phyloP scores from a whole-genome alignment of 2,888 invertebrate species.

The Lingula anatina region DNA sequence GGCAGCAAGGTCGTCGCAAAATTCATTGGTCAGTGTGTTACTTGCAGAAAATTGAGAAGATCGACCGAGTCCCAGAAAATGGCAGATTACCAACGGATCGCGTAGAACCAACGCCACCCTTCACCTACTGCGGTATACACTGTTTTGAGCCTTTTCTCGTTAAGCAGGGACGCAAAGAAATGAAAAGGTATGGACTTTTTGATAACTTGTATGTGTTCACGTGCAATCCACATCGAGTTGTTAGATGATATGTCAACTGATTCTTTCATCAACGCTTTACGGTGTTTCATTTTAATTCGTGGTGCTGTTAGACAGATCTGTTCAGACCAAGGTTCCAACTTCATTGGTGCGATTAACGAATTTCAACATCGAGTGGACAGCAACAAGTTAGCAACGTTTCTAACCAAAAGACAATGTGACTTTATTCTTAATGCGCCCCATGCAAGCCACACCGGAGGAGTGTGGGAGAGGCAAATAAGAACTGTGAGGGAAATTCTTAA shows the following conservation, averaged over 20 bases:
- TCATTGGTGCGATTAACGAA: constrained; percentile 21
- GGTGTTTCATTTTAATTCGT: constrained; percentile 19
- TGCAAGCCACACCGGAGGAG: constrained; percentile 4
- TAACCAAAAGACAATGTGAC: background rate
- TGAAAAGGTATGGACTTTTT: constrained; percentile 22
- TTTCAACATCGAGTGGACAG: constrained; percentile 4
- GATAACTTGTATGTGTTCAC: constrained; percentile 20
- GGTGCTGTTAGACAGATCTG: constrained; percentile 16
- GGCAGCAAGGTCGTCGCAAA: constrained; percentile 11
- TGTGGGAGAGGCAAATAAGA: constrained; percentile 7
- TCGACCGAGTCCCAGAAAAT: constrained; percentile 9
- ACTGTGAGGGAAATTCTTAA: constrained; percentile 3
- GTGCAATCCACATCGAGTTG: constrained; percentile 22
- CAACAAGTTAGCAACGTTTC: background rate
- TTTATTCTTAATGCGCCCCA: constrained; percentile 1
- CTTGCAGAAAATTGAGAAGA: constrained; percentile 8
- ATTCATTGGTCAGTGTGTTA: constrained; percentile 11
- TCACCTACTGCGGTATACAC: constrained; percentile 20
- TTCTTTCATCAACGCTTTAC: constrained; percentile 19
- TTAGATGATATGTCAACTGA: constrained; percentile 20
- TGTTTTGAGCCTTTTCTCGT: constrained; percentile 24
- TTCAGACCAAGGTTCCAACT: constrained; percentile 23
- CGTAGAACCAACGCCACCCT: constrained; percentile 16
- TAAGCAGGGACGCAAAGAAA: constrained; percentile 20
- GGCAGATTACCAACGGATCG: constrained; percentile 20